Base-by-base conservation (phyloP, 2,113 vertebrate genomes). In the Gorsachius goisagi region DNA sequence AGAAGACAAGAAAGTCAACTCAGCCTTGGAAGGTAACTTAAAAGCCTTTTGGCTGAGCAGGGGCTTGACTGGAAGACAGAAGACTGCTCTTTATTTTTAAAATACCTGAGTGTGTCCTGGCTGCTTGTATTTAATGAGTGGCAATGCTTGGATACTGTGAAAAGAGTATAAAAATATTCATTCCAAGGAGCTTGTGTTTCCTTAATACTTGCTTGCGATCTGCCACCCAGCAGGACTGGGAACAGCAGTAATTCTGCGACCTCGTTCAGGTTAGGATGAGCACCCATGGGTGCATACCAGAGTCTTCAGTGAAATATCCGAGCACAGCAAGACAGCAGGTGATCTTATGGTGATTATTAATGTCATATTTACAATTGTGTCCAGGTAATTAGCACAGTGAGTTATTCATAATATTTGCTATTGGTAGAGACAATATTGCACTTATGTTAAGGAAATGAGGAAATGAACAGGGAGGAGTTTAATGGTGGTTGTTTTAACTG, bases 271-370 rank as follows among this genome's bases (percentile, higher is more conserved):
- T 66, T 59, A 53, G 12, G 26, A n/a, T 39, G 59, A 74, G 55
- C 45, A 83, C 24, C 41, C 35, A 18, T 0, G 1, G 7, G 2
- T 13, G 11, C 2, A 3, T 47, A 33, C 23, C n/a, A 72, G 55
- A 63, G 47, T 47, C 72, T 84, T 7, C 15, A 2, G 3, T 52
- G 68, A 49, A 67, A 63, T 23, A 35, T 33, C 32, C 30, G 18
- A 79, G 27, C 37, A 33, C n/a, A 83, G 45, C 26, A 73, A 88
- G 66, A 66, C 9, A 77, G 28, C 28, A 52, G 79, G 53, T 6
- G 6, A 52, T 60, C 64, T 52, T 90, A 23, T 33, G 39, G 47
- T 52, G 21, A 17, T 80, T 87, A n/a, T 85, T 68, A 82, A 59
- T 52, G 64, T 9, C 15, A 44, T 77, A 88, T 59, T 80, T 86